A percentile compares a stretch with the other conserved stretches of the same genome.
Evolutionary conservation across 2,888 invertebrate species (phyloP).

Genomic region (Melieria crassipennis): DNA sequence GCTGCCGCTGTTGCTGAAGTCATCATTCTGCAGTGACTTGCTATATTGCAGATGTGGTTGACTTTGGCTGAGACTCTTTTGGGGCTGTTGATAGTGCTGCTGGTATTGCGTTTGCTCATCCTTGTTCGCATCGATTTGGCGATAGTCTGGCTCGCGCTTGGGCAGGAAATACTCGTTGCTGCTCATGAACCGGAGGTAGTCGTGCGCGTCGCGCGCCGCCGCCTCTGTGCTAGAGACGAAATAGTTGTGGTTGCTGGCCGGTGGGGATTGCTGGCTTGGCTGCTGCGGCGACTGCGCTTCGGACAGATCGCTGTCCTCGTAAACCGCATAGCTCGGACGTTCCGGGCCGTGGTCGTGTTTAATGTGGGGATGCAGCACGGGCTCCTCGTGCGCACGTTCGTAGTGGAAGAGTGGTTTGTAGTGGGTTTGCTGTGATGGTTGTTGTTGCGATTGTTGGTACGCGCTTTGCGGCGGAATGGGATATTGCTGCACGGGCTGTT

Average conservation of each 20-base stretch:
- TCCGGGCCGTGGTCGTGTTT: constrained; percentile 22
- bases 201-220: constrained; percentile 56
- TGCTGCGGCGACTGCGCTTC: constrained; percentile 26
- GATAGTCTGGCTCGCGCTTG: constrained; percentile 60
- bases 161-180: constrained; percentile 62
- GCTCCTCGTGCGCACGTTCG: constrained; percentile 18
- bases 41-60: too few species aligned
- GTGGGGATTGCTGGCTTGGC: constrained; percentile 22
- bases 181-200: constrained; percentile 62
- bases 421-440: constrained; percentile 26
- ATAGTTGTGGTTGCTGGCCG: constrained; percentile 34
- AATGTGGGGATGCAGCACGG: constrained; percentile 31
- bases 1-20: constrained; percentile 27
- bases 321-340: constrained; percentile 40
- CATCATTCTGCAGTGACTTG: too few species aligned
- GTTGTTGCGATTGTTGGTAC: constrained; percentile 12
- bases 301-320: constrained; percentile 55
- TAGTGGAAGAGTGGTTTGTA: constrained; percentile 18
- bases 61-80: background rate
- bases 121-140: constrained; percentile 51
- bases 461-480: constrained; percentile 31
- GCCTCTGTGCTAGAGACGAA: constrained; percentile 35
- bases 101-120: constrained; percentile 47
- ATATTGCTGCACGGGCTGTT: constrained; percentile 30
- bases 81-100: constrained; percentile 36